Evolutionary conservation across 1,140 invertebrate genomes (phyloP).

Genomic region (Scaptomyza graminum): DNA sequence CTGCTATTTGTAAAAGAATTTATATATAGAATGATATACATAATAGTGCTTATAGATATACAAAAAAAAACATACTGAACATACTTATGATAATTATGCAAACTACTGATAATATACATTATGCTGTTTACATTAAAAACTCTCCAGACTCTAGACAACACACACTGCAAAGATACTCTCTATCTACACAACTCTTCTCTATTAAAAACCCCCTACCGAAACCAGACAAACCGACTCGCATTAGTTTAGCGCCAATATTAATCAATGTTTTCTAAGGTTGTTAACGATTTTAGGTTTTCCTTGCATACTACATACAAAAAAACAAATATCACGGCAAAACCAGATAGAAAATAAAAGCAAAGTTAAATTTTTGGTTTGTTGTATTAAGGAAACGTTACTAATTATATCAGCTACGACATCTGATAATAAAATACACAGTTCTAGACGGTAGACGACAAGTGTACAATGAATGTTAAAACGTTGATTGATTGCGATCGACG

Average conservation of each 20-base stretch:
- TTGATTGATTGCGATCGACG: conserved; percentile 69
- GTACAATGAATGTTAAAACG: conserved; percentile 74
- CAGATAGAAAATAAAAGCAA: neutral
- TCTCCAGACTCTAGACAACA: conserved; percentile 11
- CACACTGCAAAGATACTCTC: conserved; percentile 21
- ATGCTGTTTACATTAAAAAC: conserved; percentile 50
- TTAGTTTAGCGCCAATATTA: conserved; percentile 19
- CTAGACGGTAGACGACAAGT: conserved; percentile 70
- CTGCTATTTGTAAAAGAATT: conserved; percentile 81
- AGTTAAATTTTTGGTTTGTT: conserved; percentile 6
- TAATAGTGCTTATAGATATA: conserved; percentile 44
- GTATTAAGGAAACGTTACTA: conserved; percentile 54
- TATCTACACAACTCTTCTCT: conserved; percentile 6
- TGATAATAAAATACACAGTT: conserved; percentile 81
- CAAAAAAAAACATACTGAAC: conserved; percentile 20
- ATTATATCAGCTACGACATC: conserved; percentile 83
- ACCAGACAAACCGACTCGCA: conserved; percentile 1
- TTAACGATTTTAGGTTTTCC: conserved; percentile 1
- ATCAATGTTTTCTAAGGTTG: conserved; percentile 11
- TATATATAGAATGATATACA: conserved; percentile 57
- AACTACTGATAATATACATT: conserved; percentile 53
- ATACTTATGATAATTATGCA: conserved; percentile 58
- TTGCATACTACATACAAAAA: conserved; percentile 5
- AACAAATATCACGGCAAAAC: too few relatives aligned
- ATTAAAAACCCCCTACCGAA: neutral